Percentiles rank a stretch among this genome's conserved stretches.
Evolutionary conservation across 2,113 vertebrate genomes (phyloP).

Genomic region (Datnioides undecimradiatus): DNA sequence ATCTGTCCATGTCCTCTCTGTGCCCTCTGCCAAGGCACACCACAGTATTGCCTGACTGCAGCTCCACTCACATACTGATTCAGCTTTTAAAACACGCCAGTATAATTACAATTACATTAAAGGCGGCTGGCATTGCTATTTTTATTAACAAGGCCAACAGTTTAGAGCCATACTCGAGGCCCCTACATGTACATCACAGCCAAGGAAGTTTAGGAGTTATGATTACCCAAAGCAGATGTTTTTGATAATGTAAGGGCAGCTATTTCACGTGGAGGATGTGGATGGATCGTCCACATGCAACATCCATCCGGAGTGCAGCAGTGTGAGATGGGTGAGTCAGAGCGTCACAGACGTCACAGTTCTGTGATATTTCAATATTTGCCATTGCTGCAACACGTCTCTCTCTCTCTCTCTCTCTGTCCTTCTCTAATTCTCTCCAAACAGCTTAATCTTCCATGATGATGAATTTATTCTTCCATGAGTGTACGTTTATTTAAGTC

Average conservation of each 20-base stretch:
- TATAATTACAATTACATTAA: not conserved
- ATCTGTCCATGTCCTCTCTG: slow-evolving; percentile 64
- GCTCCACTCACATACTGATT: slow-evolving; percentile 13
- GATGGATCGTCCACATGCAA: no score
- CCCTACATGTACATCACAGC: not conserved
- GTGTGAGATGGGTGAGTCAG: no score
- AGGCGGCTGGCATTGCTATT: no score
- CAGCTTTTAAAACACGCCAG: not conserved
- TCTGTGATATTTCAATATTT: no score
- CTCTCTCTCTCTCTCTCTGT: no score
- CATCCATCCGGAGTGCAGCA: no score
- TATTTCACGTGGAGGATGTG: no score
- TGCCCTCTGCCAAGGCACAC: slow-evolving; percentile 66
- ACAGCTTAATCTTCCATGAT: no score
- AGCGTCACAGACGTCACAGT: no score
- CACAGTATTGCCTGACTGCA: slow-evolving; percentile 17
- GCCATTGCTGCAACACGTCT: not conserved
- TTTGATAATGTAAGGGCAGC: not conserved
- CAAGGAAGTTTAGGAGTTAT: not conserved
- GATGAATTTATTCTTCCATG: no score
- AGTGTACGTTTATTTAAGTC: no score
- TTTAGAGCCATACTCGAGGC: not conserved
- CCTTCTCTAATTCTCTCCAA: no score
- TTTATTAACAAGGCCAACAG: not conserved
- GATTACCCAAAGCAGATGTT: not conserved